These are phyloP conservation scores for Agriotes lineatus DNA, from an alignment of 2,888 invertebrate genomes.

Conservation along the genomic window DNA sequence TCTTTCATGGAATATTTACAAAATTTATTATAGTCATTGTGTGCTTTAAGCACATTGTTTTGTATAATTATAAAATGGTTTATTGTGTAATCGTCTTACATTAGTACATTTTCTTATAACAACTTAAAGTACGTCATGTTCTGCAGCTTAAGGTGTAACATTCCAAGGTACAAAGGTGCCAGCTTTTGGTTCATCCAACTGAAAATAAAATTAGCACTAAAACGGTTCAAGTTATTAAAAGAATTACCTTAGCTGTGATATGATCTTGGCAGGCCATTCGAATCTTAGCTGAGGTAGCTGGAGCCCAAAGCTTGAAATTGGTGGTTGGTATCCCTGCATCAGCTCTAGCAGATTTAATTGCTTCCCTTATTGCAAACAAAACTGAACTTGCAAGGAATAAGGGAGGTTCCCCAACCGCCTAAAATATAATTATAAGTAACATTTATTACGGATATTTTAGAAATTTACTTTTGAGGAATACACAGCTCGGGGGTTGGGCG, in stretches of 20 bases:
- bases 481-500: conserved; percentile 90
- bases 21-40: neutral
- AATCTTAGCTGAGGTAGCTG: conserved; percentile 90
- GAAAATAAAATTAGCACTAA: conserved; percentile 52
- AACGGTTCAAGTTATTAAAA: neutral
- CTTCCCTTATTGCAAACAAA: conserved; percentile 92
- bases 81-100: no score
- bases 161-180: conserved; percentile 76
- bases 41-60: neutral
- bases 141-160: no score
- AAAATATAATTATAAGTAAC: neutral
- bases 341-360: conserved; percentile 81
- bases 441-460: neutral
- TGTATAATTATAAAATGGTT: neutral
- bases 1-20: neutral
- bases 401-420: conserved; percentile 97
- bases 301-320: conserved; percentile 80
- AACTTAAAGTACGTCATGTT: no score
- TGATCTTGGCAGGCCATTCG: conserved; percentile 91
- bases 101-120: neutral
- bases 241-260: conserved; percentile 79
- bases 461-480: conserved; percentile 90
- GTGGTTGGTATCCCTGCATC: conserved; percentile 73
- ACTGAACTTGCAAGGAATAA: conserved; percentile 89
- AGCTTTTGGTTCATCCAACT: conserved; percentile 71